These are phyloP conservation scores for Clangula hyemalis DNA, from an alignment of 2,797 vertebrate genomes.

Conservation along the genomic window DNA sequence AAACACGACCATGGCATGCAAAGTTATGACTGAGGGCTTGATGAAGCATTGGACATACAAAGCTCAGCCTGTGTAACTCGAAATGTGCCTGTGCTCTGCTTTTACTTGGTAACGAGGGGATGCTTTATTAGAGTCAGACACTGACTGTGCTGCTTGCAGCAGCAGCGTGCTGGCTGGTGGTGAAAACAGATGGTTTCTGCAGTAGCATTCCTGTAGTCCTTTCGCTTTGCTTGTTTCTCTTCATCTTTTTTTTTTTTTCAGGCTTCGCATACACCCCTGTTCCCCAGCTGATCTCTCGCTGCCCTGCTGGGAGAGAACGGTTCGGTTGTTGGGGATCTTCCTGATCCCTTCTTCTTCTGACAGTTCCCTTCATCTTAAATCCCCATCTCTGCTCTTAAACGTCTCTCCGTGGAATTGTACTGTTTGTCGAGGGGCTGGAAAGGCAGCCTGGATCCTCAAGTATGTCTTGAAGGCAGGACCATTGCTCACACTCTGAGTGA, in stretches of 20 bases:
- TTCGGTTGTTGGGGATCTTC: not conserved
- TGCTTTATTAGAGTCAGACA: not conserved
- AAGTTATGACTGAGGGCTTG: fast-evolving
- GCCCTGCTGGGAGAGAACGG: fast-evolving
- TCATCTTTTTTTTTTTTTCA: not conserved
- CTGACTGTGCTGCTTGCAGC: not conserved
- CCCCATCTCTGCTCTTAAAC: not conserved
- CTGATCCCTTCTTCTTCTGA: not conserved
- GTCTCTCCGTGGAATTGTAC: not conserved
- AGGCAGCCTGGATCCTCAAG: not conserved
- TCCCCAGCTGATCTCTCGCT: fast-evolving
- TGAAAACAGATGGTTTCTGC: not conserved
- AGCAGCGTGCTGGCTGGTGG: not conserved
- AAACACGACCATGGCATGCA: fast-evolving
- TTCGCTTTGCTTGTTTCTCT: fast-evolving
- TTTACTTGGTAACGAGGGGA: not conserved
- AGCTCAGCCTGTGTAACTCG: fast-evolving
- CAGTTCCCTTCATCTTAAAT: not conserved
- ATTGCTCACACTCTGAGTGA: not conserved
- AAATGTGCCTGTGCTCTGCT: fast-evolving
- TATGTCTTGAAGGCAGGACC: fast-evolving
- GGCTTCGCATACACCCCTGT: fast-evolving
- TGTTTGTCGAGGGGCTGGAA: not conserved
- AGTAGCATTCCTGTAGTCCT: fast-evolving
- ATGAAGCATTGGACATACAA: fast-evolving